phyloP scores from a whole-genome alignment of 37 sponge, comb jelly and placozoan species.

The Chondrilla cf. caribensis region DNA sequence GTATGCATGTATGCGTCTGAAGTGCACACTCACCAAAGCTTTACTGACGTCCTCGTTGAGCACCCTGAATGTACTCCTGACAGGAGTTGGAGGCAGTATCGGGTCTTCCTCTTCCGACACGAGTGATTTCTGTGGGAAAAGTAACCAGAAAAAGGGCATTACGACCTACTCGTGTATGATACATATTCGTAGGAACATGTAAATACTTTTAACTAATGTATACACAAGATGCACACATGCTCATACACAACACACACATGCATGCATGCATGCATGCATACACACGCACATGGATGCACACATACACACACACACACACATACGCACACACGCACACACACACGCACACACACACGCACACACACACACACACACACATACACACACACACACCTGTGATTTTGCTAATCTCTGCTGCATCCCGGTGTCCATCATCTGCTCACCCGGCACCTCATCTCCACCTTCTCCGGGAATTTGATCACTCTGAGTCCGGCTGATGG shows the following conservation, averaged over 20 bases:
- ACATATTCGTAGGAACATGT: too few species aligned
- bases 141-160: neutral
- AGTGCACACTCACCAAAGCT: conserved; percentile 65
- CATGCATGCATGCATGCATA: neutral
- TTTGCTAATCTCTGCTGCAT: conserved; percentile 25
- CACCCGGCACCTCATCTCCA: conserved; percentile 6
- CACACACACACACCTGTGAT: conserved; percentile 37
- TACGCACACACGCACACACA: neutral
- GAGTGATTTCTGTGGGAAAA: conserved; percentile 35
- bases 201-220: too few species aligned
- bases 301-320: neutral
- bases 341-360: neutral
- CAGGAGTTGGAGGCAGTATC: conserved; percentile 15
- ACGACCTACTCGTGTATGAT: too few species aligned
- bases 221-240: neutral
- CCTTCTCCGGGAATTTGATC: conserved; percentile 30
- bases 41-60: conserved; percentile 64
- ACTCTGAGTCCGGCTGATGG: conserved; percentile 45
- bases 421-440: neutral
- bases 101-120: conserved; percentile 33
- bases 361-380: neutral
- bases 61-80: conserved; percentile 56
- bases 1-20: too few species aligned
- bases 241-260: conserved; percentile 6
- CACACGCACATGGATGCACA: neutral